Evolutionary conservation across 2,113 vertebrate genomes (phyloP), one percentile per base, ranked within the genome.

Genomic region (Pheucticus melanocephalus): DNA sequence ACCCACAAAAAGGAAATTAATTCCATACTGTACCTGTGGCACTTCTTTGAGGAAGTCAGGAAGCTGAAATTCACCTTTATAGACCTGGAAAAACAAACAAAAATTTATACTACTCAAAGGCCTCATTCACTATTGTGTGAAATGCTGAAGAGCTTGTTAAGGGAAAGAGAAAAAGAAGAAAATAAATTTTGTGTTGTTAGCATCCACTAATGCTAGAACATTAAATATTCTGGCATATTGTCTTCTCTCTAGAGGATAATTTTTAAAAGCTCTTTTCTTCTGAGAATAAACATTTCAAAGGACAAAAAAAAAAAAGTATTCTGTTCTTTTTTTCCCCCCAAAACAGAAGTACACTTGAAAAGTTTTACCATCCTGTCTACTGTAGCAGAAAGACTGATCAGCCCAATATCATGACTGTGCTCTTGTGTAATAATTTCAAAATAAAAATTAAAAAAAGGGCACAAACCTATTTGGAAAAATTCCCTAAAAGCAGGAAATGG

Each of bases 21-120:
- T 48, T 40, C 77, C 75, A 85, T 92, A 98, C 96, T 92, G 95
- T 99, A 99, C 99, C 99, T 99, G 99, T 97, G 98, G 98, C 95
- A 99, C 98, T 95, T 99, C 99, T 98, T 98, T 99, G 91, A 99
- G 99, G 96, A 99, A 99, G 95, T 99, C 99, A 90, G 99, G 99
- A 66, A 99, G 99, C 95, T 99, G 99, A 98, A 99, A 99, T 99
- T 99, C 99, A 97, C 99, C 99, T 98, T 99, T 99, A 97, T 98
- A 99, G 90, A 99, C 99, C 99, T 99, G 97, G 93, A 72, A 78
- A 69, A 60, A 63, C 28, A 98, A 97, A 80, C 11, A 75, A 91
- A 95, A 10, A 2, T 18, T 48, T 47, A 25, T 11, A 56, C 4
- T 75, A 45, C 42, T 91, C 80, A 71, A 47, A 59, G 42, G 2